Base-by-base conservation (phyloP, 2,888 invertebrate species). In the Amphipyra tragopoginis region DNA sequence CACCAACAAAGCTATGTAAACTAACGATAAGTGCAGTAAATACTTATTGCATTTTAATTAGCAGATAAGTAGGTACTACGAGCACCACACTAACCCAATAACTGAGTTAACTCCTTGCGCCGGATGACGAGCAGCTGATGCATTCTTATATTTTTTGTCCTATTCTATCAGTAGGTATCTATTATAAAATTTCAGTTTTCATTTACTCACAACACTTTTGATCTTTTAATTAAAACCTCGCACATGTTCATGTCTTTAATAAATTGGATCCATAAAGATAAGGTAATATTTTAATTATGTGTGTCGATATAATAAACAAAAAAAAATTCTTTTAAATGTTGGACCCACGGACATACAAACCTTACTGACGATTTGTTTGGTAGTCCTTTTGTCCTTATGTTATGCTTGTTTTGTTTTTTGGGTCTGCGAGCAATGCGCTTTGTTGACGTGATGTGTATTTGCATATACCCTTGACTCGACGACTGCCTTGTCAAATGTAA, bases 401-500 rank as follows among this genome's bases (percentile, higher is more conserved):
- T 71, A 60, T 73, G 63, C 74, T 82, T 80, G 75, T 83, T 86
- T 87, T 82, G 57, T 86, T 82, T 89, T 72, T 90, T 88, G 86
- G 85, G 86, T 79, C 71, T 77, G 81, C 76, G 78, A 77, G 84
- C 86, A 84, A 83, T 88, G 83, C 83, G 83, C 85, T 89, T 87
- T 88, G 86, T 87, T 85, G 88, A 87, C 78, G 85, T 88, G 89
- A 86, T 82, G 82, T 78, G 74, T 86, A 92, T 92, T 91, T 92
- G 85, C 91, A 91, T 92, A 89, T 86, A 87, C 85, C 89, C 87
- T 91, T 90, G 88, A 84, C 81, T 86, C 75, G 73, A 79, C 84
- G 79, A 83, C 82, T 86, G 85, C 79, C 80, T 86, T 86, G 86
- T 86, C 87, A 88, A 83, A 84, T 83, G 83, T 83, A 81, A 83